A percentile compares a stretch with the other conserved stretches of the same genome.
These are phyloP conservation scores for Dicroscelio sp. DNA, from an alignment of 2,888 invertebrate genomes.

Conservation along the genomic window DNA sequence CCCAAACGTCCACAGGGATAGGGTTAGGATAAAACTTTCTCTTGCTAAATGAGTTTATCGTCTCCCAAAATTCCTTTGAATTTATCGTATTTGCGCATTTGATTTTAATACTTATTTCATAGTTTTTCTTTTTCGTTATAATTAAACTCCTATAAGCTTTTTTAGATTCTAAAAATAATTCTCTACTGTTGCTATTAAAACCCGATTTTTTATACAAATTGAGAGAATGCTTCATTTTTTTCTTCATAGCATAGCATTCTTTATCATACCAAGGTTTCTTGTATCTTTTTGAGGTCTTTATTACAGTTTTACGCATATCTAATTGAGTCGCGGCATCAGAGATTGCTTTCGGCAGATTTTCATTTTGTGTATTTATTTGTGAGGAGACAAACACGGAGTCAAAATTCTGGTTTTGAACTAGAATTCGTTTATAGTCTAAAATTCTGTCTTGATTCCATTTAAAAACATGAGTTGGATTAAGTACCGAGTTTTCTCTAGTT, in stretches of 20 bases:
- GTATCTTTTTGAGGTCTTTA: neutral
- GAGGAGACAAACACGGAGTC: no score
- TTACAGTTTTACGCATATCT: neutral
- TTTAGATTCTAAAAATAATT: no score
- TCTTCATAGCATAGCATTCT: no score
- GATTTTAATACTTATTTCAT: neutral
- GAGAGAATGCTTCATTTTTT: no score
- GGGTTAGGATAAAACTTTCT: neutral
- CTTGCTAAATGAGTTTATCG: neutral
- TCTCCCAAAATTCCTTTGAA: slow-evolving; percentile 2
- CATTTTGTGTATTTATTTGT: neutral
- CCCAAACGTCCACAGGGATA: neutral
- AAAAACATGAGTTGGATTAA: no score
- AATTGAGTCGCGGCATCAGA: neutral
- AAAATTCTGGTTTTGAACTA: neutral
- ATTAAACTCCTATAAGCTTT: no score
- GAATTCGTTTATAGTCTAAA: neutral
- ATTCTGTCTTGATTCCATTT: no score
- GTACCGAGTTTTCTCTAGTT: neutral
- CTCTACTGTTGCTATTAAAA: no score
- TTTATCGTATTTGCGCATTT: slow-evolving; percentile 19
- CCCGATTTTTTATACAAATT: no score
- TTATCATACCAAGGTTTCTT: slow-evolving; percentile 25
- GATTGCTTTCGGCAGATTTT: no score
- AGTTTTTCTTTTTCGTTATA: no score